A percentile compares a stretch with the other conserved stretches of the same genome.
These are phyloP conservation scores for Brachystomella parvula DNA, from an alignment of 1,140 invertebrate species.

Conservation along the genomic window DNA sequence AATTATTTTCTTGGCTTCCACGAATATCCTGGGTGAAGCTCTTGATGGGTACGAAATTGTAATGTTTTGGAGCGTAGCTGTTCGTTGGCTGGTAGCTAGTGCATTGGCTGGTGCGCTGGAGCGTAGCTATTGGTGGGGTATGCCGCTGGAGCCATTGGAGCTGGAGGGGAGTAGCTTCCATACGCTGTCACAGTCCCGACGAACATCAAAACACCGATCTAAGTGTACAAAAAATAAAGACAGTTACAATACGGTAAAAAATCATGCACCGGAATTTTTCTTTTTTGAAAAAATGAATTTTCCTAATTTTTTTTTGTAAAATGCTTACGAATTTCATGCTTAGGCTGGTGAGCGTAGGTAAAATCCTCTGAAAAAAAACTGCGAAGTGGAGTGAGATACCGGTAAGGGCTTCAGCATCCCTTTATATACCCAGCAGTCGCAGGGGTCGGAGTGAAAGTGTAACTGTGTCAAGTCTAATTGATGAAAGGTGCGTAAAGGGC, in stretches of 20 bases:
- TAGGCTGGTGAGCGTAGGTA: background rate
- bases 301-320: background rate
- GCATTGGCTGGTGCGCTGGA: background rate
- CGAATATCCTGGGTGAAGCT: constrained; percentile 19
- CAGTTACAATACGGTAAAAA: background rate
- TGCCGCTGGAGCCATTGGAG: background rate
- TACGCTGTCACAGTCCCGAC: background rate
- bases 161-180: background rate
- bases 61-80: background rate
- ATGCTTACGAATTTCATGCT: background rate
- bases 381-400: background rate
- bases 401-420: background rate
- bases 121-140: constrained; percentile 2
- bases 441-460: background rate
- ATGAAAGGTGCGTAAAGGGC: no score
- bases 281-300: background rate
- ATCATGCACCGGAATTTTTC: background rate
- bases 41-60: constrained; percentile 17
- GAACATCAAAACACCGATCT: background rate
- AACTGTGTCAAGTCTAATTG: constrained; percentile 8
- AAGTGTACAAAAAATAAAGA: background rate
- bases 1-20: constrained; percentile 10
- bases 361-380: background rate
- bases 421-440: background rate
- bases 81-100: background rate